Evolutionary conservation across 2,888 invertebrate species (phyloP).

Genomic region (Polydrusus tereticollis): DNA sequence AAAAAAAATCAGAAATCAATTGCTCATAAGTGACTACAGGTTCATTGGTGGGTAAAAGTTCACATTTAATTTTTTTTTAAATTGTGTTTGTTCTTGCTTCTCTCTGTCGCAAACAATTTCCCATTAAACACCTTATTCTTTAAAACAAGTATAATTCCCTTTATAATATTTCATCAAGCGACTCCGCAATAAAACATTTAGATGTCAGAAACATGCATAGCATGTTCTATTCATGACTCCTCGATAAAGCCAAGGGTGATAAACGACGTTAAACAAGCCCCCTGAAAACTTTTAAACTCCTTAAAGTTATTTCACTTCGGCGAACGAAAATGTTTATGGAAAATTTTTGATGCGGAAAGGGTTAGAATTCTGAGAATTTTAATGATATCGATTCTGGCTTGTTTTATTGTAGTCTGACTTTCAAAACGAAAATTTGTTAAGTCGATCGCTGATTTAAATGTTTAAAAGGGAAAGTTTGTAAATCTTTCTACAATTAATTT

Average conservation of each 20-base stretch:
- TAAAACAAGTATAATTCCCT: not conserved
- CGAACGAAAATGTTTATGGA: slow-evolving; percentile 23
- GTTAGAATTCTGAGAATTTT: slow-evolving; percentile 20
- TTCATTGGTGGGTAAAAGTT: no score
- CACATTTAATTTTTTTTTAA: no score
- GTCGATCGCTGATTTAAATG: not conserved
- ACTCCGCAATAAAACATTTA: slow-evolving; percentile 1
- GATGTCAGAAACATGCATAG: slow-evolving; percentile 18
- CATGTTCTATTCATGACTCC: slow-evolving; percentile 18
- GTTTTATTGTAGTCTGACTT: slow-evolving; percentile 4
- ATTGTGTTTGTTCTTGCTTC: no score
- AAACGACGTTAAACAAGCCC: slow-evolving; percentile 12
- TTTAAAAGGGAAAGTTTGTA: not conserved
- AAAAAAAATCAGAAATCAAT: no score
- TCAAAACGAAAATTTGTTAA: not conserved
- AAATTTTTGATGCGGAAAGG: slow-evolving; percentile 26
- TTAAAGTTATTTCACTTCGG: slow-evolving; percentile 11
- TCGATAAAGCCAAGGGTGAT: slow-evolving; percentile 15
- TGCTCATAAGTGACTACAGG: no score
- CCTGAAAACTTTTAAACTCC: slow-evolving; percentile 11
- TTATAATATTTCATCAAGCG: not conserved
- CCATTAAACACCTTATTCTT: not conserved
- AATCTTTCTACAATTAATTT: slow-evolving; percentile 1
- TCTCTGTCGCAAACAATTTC: no score
- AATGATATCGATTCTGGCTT: slow-evolving; percentile 8